These are phyloP conservation scores for Xylophagus ater DNA, from an alignment of 2,888 invertebrate species.

Conservation along the genomic window DNA sequence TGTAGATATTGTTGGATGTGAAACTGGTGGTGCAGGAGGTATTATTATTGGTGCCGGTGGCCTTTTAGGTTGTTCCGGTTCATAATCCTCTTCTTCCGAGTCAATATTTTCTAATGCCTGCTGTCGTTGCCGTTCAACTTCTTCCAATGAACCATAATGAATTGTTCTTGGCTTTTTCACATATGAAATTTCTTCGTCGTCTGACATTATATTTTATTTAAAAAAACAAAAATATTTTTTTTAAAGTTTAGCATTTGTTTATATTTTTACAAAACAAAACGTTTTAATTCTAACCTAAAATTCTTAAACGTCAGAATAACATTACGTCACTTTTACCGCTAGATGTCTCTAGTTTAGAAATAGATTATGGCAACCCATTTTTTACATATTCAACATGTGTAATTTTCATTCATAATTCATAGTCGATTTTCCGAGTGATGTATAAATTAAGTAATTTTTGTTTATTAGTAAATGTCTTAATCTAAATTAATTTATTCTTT, in stretches of 20 bases:
- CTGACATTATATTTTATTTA: conserved; percentile 50
- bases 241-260: no score
- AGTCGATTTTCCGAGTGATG: no score
- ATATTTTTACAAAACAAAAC: neutral
- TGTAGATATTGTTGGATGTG: conserved; percentile 26
- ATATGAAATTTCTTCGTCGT: conserved; percentile 61
- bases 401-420: no score
- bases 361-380: neutral
- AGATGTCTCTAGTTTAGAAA: neutral
- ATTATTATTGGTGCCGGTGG: neutral
- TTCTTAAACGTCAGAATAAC: neutral
- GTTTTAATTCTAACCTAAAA: neutral
- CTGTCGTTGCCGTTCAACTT: conserved; percentile 62
- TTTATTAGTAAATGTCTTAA: neutral
- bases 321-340: neutral
- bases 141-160: conserved; percentile 85
- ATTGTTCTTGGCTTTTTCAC: conserved; percentile 65
- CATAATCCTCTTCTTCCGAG: conserved; percentile 50
- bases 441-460: no score
- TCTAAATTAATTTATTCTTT: neutral
- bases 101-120: conserved; percentile 45
- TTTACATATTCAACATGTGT: neutral
- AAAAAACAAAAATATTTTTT: neutral
- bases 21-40: conserved; percentile 21
- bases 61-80: conserved; percentile 34